Evolutionary conservation across 1,140 invertebrate genomes (phyloP), one percentile per base, ranked within the genome.

Genomic region (Aleiodes sp.): DNA sequence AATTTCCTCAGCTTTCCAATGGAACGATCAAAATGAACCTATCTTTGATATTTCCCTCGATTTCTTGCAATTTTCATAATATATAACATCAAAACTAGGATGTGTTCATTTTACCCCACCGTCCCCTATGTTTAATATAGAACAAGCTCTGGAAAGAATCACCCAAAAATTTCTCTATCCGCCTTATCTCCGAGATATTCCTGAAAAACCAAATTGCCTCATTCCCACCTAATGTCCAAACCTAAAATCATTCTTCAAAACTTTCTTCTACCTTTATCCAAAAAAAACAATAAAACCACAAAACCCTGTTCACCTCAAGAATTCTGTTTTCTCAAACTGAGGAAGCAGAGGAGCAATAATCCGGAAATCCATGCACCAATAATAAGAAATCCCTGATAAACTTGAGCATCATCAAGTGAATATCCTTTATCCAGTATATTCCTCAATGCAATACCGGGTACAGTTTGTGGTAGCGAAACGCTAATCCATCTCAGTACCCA

Each of bases 391-490:
- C 91, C 91, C 46, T 75, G 82, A 63, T 89, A 89, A 1, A 92
- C 89, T 24, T 88, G 78, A 0, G 84, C 80, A 14, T 91, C 82
- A 0, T 82, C 78, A 2, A 92, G 77, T 0, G 84, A 65, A 73
- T 84, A 87, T 0, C 90, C 91, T 74, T 91, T 91, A 16, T 89
- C 87, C 67, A 93, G 85, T 7, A 93, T 81, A 74, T 88, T 87
- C 35, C 92, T 84, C 3, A 93, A 78, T 0, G 92, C 88, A 57
- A 88, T 86, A 0, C 89, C 88, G 1, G 92, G 89, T 28, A 92
- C 75, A 2, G 92, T 93, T 70, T 92, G 92, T 0, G 92, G 92
- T 0, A 93, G 79, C 0, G 80, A 77, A 7, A 87, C 79, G 0
- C 91, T 89, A 14, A 93, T 56, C 65, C 87, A 87, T 21, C 86